phyloP scores from a whole-genome alignment of 2,888 invertebrate genomes.

The Macropis europaea region DNA sequence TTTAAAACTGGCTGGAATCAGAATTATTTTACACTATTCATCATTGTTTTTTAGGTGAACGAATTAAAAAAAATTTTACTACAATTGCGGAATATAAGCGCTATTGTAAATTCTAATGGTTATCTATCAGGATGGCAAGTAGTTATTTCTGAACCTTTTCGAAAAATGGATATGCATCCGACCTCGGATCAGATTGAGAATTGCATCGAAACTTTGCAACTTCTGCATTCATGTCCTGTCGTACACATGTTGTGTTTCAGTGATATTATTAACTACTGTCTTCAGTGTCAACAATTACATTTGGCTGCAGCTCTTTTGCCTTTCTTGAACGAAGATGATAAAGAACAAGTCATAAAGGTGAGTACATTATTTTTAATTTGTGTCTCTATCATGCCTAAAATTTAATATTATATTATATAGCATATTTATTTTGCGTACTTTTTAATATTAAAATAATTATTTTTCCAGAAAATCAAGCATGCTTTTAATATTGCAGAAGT shows the following conservation, averaged over 20 bases:
- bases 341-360: conserved; percentile 61
- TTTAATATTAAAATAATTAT: conserved; percentile 19
- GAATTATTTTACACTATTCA: background rate
- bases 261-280: conserved; percentile 61
- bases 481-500: conserved; percentile 42
- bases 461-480: conserved; percentile 56
- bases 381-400: no score
- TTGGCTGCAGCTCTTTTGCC: conserved; percentile 70
- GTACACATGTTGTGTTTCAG: conserved; percentile 64
- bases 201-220: conserved; percentile 65
- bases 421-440: background rate
- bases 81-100: conserved; percentile 57
- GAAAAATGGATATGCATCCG: conserved; percentile 61
- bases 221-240: conserved; percentile 71
- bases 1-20: background rate
- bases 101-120: conserved; percentile 66
- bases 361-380: conserved; percentile 9
- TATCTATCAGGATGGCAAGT: conserved; percentile 72
- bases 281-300: conserved; percentile 64
- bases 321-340: conserved; percentile 64
- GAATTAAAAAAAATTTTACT: conserved; percentile 68
- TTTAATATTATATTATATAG: background rate
- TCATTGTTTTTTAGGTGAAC: conserved; percentile 53
- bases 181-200: conserved; percentile 63
- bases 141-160: conserved; percentile 67